A percentile compares a stretch with the other conserved stretches of the same genome.
These are phyloP conservation scores for Dasypus novemcinctus DNA, from an alignment of 2,113 vertebrate species.

Conservation along the genomic window DNA sequence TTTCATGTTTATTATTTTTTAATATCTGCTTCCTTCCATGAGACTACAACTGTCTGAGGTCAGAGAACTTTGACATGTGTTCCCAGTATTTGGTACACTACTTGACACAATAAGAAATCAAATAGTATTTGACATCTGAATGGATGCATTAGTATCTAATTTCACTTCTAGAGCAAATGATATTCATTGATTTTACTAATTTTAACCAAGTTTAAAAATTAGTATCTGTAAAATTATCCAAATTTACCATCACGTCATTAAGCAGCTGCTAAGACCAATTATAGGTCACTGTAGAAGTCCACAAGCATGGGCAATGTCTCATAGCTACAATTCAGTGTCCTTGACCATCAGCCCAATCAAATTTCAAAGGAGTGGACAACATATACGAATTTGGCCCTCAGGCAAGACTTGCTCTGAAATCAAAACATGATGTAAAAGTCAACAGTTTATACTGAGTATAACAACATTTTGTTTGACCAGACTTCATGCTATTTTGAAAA, in stretches of 20 bases:
- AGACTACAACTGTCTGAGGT: not conserved
- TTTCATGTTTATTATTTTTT: not conserved
- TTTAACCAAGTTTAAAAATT: constrained; percentile 3
- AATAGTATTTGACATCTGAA: not conserved
- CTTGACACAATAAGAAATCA: not conserved
- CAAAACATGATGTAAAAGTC: not conserved
- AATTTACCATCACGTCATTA: not conserved
- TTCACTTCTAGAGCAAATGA: not conserved
- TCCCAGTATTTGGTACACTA: not conserved
- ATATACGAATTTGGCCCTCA: not conserved
- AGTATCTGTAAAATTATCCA: not conserved
- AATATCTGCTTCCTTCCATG: not conserved
- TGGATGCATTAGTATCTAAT: not conserved
- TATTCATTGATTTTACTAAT: not conserved
- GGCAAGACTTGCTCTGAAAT: not conserved
- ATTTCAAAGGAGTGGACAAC: not conserved
- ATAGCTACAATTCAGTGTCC: not conserved
- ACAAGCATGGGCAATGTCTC: not conserved
- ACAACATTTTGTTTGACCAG: not conserved
- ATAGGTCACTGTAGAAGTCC: not conserved
- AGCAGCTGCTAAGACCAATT: not conserved
- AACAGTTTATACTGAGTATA: not conserved
- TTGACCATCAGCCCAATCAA: not conserved
- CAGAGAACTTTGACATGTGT: not conserved
- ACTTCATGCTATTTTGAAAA: not conserved